These are phyloP conservation scores for Aphelenchoides fujianensis DNA, from an alignment of 1,140 invertebrate species.

Conservation along the genomic window DNA sequence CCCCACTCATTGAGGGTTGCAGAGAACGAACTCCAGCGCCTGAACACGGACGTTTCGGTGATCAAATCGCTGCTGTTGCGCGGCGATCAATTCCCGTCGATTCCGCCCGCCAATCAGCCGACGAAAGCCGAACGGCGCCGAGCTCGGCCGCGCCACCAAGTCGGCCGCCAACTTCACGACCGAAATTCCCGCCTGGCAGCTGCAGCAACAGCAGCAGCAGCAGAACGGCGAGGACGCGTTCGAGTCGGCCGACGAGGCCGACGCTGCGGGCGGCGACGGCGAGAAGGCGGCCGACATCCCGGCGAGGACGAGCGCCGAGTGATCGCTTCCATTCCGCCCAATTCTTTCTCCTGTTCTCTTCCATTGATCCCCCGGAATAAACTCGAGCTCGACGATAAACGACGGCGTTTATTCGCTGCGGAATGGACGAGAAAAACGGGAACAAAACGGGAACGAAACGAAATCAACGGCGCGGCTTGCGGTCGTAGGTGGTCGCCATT, in stretches of 20 bases:
- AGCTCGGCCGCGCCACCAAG: slow-evolving; percentile 10
- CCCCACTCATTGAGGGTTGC: neutral
- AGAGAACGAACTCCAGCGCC: slow-evolving; percentile 48
- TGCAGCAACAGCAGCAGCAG: slow-evolving; percentile 1
- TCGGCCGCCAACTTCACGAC: neutral
- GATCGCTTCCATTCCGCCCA: too few species aligned
- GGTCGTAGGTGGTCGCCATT: too few species aligned
- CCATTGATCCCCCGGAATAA: neutral
- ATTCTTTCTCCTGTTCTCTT: too few species aligned
- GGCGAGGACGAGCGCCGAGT: neutral
- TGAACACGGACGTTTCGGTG: slow-evolving; percentile 45
- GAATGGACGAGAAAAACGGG: too few species aligned
- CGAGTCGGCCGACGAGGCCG: neutral
- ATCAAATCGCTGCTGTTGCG: slow-evolving; percentile 48
- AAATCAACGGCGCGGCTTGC: too few species aligned
- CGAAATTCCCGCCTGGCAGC: slow-evolving; percentile 36
- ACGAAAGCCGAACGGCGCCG: slow-evolving; percentile 13
- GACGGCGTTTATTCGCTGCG: too few species aligned
- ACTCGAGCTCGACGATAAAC: neutral
- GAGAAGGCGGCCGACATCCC: neutral
- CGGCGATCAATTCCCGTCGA: slow-evolving; percentile 51
- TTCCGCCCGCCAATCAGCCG: slow-evolving; percentile 31
- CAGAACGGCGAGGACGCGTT: too few species aligned
- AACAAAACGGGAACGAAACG: too few species aligned
- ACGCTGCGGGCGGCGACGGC: neutral